Evolutionary conservation across 2,113 vertebrate genomes (phyloP).

Genomic region (Cheirogaleus medius): DNA sequence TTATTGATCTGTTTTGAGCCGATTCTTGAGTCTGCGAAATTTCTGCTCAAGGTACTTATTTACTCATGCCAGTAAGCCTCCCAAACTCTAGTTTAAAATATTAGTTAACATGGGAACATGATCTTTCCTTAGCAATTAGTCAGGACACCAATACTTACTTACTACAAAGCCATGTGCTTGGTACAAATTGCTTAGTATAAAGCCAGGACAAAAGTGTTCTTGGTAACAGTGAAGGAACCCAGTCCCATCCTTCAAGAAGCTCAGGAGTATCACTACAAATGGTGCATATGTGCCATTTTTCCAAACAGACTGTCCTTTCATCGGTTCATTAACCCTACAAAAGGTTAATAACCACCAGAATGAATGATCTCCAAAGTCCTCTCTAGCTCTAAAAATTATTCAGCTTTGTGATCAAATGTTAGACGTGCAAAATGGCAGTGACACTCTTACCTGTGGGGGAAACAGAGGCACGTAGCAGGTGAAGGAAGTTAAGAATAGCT

Average conservation of each 20-base stretch:
- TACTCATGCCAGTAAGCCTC: background rate
- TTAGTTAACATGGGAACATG: background rate
- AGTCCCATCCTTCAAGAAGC: background rate
- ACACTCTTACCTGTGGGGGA: background rate
- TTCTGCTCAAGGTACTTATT: background rate
- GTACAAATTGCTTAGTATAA: background rate
- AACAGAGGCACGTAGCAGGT: background rate
- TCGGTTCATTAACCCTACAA: background rate
- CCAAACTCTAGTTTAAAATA: background rate
- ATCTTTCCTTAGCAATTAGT: background rate
- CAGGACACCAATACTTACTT: background rate
- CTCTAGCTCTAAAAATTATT: background rate
- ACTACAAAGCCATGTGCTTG: background rate
- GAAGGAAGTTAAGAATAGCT: background rate
- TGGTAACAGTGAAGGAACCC: background rate
- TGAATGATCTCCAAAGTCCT: background rate
- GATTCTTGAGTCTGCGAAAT: background rate
- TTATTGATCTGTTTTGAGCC: background rate
- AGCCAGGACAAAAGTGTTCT: background rate
- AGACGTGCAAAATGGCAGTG: background rate
- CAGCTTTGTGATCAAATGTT: background rate
- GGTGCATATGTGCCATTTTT: rapidly evolving
- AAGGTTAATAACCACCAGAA: background rate
- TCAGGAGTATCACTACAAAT: rapidly evolving
- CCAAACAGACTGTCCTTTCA: background rate